A percentile compares a stretch with the other conserved stretches of the same genome.
Evolutionary conservation across 2,113 vertebrate species (phyloP).

Genomic region (Muntiacus reevesi): DNA sequence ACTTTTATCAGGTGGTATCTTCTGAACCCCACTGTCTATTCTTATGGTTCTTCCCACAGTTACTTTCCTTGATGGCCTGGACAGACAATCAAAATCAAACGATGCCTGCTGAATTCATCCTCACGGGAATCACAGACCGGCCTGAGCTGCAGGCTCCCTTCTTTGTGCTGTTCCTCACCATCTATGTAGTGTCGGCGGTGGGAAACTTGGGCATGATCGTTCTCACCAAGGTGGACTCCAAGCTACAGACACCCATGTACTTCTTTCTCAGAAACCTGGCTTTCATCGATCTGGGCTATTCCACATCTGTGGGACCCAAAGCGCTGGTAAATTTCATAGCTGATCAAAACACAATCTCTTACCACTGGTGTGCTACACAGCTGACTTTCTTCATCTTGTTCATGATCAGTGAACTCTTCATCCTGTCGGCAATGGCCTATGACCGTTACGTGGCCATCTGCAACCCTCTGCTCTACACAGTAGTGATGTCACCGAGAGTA

Average conservation of each 20-base stretch:
- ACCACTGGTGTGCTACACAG: slow-evolving; percentile 28
- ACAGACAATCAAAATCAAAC: slow-evolving; percentile 19
- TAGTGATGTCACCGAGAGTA: slow-evolving; percentile 54
- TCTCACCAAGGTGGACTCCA: slow-evolving; percentile 27
- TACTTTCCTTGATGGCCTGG: background rate
- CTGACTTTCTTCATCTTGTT: slow-evolving; percentile 51
- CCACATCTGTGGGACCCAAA: slow-evolving; percentile 65
- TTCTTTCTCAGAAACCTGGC: slow-evolving; percentile 60
- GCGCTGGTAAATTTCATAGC: slow-evolving; percentile 38
- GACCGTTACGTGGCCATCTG: slow-evolving; percentile 57
- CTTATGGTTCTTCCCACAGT: background rate
- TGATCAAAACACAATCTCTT: slow-evolving; percentile 32
- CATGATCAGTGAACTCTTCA: slow-evolving; percentile 53
- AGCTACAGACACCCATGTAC: slow-evolving; percentile 61
- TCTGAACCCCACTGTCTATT: background rate
- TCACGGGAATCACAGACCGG: slow-evolving; percentile 18
- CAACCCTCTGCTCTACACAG: slow-evolving; percentile 24
- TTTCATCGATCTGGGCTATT: slow-evolving; percentile 61
- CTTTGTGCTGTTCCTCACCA: slow-evolving; percentile 25
- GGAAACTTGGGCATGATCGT: slow-evolving; percentile 50
- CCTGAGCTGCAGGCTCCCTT: background rate
- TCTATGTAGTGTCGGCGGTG: background rate
- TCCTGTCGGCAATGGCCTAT: slow-evolving; percentile 59
- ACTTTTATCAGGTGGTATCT: background rate
- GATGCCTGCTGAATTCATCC: background rate